Evolutionary conservation across 1,140 invertebrate species (phyloP).

Genomic region (Euglossa dilemma): DNA sequence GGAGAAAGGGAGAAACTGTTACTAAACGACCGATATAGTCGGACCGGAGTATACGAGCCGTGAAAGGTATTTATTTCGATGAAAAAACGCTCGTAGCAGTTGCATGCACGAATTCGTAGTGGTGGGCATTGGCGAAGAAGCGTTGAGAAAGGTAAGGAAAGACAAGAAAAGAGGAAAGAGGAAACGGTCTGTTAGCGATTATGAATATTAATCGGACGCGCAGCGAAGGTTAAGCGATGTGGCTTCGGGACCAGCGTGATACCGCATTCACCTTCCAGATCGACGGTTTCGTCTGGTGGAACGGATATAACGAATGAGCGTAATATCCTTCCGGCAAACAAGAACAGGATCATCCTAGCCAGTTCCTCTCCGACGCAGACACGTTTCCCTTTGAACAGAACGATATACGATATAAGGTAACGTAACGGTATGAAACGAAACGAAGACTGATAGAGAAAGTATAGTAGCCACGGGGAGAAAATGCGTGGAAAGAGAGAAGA

Average conservation of each 20-base stretch:
- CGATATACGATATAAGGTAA: neutral
- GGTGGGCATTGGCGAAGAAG: too few relatives aligned
- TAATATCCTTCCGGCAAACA: constrained; percentile 86
- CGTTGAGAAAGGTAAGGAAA: too few relatives aligned
- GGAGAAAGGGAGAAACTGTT: constrained; percentile 7
- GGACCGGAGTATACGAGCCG: neutral
- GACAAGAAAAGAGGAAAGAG: too few relatives aligned
- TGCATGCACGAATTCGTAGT: neutral
- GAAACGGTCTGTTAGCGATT: neutral
- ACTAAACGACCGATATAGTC: constrained; percentile 16
- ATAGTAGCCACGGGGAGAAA: neutral
- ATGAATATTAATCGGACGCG: constrained; percentile 44
- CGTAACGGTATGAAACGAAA: neutral
- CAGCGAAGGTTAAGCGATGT: constrained; percentile 81
- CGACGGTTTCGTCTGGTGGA: constrained; percentile 72
- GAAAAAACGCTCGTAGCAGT: neutral
- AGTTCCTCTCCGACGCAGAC: constrained; percentile 94
- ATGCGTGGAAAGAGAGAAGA: neutral
- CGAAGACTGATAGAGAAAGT: neutral
- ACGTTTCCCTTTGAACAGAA: constrained; percentile 87
- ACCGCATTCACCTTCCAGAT: constrained; percentile 86
- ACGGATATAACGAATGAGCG: constrained; percentile 84
- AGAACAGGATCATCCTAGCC: constrained; percentile 88
- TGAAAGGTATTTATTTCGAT: neutral
- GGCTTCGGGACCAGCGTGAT: constrained; percentile 87